Base-by-base conservation (phyloP, 2,888 invertebrate genomes). In the Campaea margaritaria region DNA sequence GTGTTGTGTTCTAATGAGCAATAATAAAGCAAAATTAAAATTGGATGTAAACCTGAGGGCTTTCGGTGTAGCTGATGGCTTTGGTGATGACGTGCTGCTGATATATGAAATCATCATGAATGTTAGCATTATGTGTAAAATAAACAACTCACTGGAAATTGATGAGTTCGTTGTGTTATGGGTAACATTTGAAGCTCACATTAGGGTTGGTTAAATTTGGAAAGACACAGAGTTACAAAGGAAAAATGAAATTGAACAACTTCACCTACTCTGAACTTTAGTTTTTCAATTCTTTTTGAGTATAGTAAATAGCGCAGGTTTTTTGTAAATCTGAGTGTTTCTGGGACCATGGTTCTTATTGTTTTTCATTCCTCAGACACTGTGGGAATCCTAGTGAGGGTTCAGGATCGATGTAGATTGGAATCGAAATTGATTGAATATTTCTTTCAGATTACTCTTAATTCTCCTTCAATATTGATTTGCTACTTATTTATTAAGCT, bases 31-130 rank as follows among this genome's bases (percentile, higher is more conserved):
- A 62, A 63, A 64, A 64, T 68, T 75, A 72, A 82, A 83, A 82
- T 81, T 70, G 75, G 79, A 82, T 79, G 74, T 79, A 79, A 82
- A 92, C 92, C 92, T 92, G 91, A 92, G 82, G 90, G 79, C 78
- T 92, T 92, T 91, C 92, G 84, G 88, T 92, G 92, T 87, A 91
- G 85, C 87, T 92, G 92, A 90, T 92, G 91, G 82, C 91, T 91
- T 90, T 87, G 91, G 82, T 91, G 90, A 84, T 83, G 91, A 78
- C 90, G 91, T 92, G 92, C 91, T 91, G 92, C 83, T 79, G 88
- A 81, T 90, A 15, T 4, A 89, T 90, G 89, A 85, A 91, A 90
- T 83, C 76, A 83, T 77, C 74, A 87, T 88, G 86, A 83, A 81
- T 79, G 75, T 82, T 79, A 79, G 76, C 78, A 68, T 77, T 64